Base-by-base conservation (phyloP, 2,888 invertebrate species). In the Strigamia maritima region DNA sequence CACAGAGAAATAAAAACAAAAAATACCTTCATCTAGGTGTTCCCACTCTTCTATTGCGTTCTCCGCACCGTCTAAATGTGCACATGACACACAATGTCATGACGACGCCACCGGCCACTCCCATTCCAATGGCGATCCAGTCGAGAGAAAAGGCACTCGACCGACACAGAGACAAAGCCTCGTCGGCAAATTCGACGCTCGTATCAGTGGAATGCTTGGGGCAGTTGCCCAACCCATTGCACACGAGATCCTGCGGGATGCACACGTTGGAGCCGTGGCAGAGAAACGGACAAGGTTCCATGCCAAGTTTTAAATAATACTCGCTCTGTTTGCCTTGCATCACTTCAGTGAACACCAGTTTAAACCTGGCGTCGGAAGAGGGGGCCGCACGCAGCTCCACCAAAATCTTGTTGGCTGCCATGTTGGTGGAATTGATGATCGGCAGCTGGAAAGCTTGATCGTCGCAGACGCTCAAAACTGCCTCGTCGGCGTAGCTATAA, bases 331-430 rank as follows among this genome's bases (percentile, higher is more conserved):
- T 70, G 16, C 75, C 87, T 85, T 94, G 94, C 84, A 91, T 94
- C 49, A 95, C 88, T 83, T 95, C 94, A 2, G 94, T 95, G 94
- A 95, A 95, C n/a, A 92, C 93, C 44, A 95, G 91, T 85, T 94
- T 93, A 84, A 95, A 95, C 14, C 93, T 92, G 12, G 94, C 93
- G 80, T 93, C 89, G 0, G 94, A 93, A 0, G 94, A 93, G 0
- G 90, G 22, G 78, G 70, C 80, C 79, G 79, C 81, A n/a, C 81
- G 79, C 38, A 81, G 82, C 16, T 82, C 82, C 75, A 82, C 82
- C 77, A 82, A 91, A 76, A 94, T 87, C 84, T 94, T 93, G 0
- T 92, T 91, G 0, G 93, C 92, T 0, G 93, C 91, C 82, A 94
- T 85, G 82, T 94, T 92, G 81, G 92, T 88, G 7, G 83, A 82